Evolutionary conservation across 2,113 vertebrate species (phyloP), one percentile per base, ranked within the genome.

Genomic region (Trinectes maculatus): DNA sequence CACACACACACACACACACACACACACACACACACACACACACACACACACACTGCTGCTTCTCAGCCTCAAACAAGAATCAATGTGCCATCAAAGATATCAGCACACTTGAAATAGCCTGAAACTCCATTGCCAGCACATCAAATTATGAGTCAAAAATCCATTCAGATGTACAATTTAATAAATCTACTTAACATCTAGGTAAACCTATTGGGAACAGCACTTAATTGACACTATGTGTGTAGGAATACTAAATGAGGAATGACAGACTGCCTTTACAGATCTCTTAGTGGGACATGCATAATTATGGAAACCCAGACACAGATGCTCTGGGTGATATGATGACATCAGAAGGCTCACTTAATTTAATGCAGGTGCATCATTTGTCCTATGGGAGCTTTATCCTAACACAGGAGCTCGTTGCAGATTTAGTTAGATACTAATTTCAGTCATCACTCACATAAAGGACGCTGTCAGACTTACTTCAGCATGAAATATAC

Each of bases 301-400:
- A 77, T 88, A 83, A 85, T 85, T 84, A 87, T 71, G 64, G 65
- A 67, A 74, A 79, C 66, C 52, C 39, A 85, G 73, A 84, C 82
- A 75, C 86, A 91, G 88, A 84, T 88, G 88, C 79, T 85, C 58
- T 47, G 67, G 80, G 77, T 87, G 84, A 87, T 80, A 49, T 68
- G 81, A 85, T 66, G 58, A 80, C 79, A 85, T 85, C 73, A 65
- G 81, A 87, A 80, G 65, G 77, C 75, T 87, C 49, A 69, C 73
- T 88, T 88, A 81, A 88, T 87, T 86, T 84, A 84, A 86, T 84
- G 77, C 71, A 58, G 74, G 56, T 57, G 52, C 80, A 89, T 84
- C 73, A 83, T 86, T 71, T 75, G 74, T 83, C 83, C 83, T 82
- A 18, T 66, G 79, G 82, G 86, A 80, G 69, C 61, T 58, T 65